Percentiles rank a stretch among this genome's conserved stretches.
Evolutionary conservation across 2,888 invertebrate genomes (phyloP).

Genomic region (Agrotis exclamationis): DNA sequence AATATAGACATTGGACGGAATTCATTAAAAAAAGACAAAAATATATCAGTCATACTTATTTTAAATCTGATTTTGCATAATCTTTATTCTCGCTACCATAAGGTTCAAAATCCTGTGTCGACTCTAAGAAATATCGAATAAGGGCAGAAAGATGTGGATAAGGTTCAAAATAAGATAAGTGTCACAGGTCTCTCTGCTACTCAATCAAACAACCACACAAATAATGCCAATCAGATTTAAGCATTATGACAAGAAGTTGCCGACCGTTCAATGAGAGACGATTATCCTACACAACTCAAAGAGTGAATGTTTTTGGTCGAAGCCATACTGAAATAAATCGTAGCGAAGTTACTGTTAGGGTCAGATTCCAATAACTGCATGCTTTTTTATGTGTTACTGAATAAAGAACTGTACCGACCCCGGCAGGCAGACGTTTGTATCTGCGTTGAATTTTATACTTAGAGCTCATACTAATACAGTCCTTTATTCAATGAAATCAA

Average conservation of each 20-base stretch:
- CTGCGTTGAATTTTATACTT: no score
- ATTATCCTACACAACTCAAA: not conserved
- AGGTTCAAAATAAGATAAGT: not conserved
- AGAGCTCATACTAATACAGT: no score
- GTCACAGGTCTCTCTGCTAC: not conserved
- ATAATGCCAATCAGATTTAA: constrained; percentile 6
- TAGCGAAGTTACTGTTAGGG: not conserved
- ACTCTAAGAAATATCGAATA: no score
- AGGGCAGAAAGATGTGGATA: not conserved
- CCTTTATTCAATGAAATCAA: no score
- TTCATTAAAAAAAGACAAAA: not conserved
- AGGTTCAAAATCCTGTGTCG: not conserved
- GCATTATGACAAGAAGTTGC: not conserved
- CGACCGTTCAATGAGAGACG: constrained; percentile 7
- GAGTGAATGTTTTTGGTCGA: not conserved
- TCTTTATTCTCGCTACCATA: not conserved
- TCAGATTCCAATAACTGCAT: no score
- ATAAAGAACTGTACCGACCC: no score
- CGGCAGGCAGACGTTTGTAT: no score
- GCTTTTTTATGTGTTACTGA: no score
- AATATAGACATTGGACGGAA: constrained; percentile 3
- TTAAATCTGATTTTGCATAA: not conserved
- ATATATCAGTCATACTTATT: not conserved
- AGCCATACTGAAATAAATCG: not conserved
- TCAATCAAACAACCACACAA: not conserved